A percentile compares a stretch with the other conserved stretches of the same genome.
Evolutionary conservation across 1,140 invertebrate genomes (phyloP).

Genomic region (Drosophila sturtevanti): DNA sequence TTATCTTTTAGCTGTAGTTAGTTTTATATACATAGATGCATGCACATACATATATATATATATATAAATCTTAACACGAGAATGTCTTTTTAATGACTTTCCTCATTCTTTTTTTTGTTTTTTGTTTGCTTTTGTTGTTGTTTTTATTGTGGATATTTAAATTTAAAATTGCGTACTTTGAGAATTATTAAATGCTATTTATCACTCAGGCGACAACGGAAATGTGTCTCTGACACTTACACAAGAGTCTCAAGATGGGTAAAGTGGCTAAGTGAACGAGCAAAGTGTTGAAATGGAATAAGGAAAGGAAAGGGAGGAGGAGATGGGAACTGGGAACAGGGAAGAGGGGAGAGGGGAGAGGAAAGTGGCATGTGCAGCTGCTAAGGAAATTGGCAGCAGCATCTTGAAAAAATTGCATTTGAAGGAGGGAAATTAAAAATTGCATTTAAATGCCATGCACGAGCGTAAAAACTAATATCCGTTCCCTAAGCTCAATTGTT

Average conservation of each 20-base stretch:
- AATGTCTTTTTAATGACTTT: slow-evolving; percentile 40
- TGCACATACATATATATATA: background rate
- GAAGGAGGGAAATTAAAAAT: slow-evolving; percentile 68
- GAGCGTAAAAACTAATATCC: slow-evolving; percentile 76
- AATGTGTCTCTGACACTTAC: slow-evolving; percentile 59
- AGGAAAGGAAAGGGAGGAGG: background rate
- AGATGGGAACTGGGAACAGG: background rate
- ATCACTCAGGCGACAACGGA: slow-evolving; percentile 61
- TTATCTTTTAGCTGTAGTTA: slow-evolving; percentile 26
- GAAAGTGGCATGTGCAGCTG: slow-evolving; percentile 47
- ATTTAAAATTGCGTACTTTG: slow-evolving; percentile 9
- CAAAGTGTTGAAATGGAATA: background rate
- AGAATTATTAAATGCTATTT: slow-evolving; percentile 70
- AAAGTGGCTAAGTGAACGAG: background rate
- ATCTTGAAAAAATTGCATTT: slow-evolving; percentile 58
- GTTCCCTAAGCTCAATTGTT: slow-evolving; percentile 43
- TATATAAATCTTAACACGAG: slow-evolving; percentile 1
- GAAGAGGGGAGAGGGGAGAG: background rate
- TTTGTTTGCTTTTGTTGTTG: slow-evolving; percentile 1
- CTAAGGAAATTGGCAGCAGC: slow-evolving; percentile 66
- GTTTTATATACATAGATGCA: background rate
- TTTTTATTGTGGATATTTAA: slow-evolving; percentile 3
- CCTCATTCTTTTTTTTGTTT: background rate
- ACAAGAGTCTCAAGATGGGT: slow-evolving; percentile 33
- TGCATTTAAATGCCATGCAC: slow-evolving; percentile 73